These are phyloP conservation scores for Cercopithecus neglectus DNA, from an alignment of 2,797 vertebrate genomes.

Conservation along the genomic window DNA sequence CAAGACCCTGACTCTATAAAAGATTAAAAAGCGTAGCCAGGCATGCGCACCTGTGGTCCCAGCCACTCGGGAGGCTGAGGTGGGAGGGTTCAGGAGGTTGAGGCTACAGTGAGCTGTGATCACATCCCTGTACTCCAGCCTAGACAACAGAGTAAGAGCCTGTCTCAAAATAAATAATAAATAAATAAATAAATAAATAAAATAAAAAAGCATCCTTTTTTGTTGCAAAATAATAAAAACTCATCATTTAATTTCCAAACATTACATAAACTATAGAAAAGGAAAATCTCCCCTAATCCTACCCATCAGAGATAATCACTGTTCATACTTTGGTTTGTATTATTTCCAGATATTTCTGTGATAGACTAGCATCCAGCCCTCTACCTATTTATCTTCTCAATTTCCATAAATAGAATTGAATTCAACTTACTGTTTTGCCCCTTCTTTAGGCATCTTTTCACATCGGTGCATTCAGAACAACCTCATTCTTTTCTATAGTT, in stretches of 20 bases:
- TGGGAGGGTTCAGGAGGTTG: background rate
- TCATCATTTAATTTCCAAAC: slow-evolving; percentile 11
- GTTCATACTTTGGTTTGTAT: slow-evolving; percentile 14
- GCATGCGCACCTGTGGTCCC: background rate
- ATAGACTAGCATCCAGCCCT: background rate
- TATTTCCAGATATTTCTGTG: slow-evolving; percentile 17
- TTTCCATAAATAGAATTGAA: background rate
- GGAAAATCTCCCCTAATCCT: slow-evolving; percentile 30
- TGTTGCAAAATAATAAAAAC: background rate
- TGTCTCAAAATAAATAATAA: background rate
- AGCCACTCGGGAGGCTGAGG: background rate
- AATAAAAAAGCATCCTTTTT: background rate
- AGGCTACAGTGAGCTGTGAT: background rate
- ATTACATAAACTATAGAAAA: background rate
- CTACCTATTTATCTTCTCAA: background rate
- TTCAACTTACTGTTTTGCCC: background rate
- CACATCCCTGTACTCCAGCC: background rate
- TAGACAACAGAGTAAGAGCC: background rate
- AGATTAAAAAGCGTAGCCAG: background rate
- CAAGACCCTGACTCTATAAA: background rate
- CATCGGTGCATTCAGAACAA: background rate
- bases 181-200: background rate
- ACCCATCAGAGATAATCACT: background rate
- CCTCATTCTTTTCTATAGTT: background rate
- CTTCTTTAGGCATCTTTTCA: background rate